Percentiles rank a stretch among this genome's conserved stretches.
These are phyloP conservation scores for Drosophila paulistorum DNA, from an alignment of 1,140 invertebrate genomes.

Conservation along the genomic window DNA sequence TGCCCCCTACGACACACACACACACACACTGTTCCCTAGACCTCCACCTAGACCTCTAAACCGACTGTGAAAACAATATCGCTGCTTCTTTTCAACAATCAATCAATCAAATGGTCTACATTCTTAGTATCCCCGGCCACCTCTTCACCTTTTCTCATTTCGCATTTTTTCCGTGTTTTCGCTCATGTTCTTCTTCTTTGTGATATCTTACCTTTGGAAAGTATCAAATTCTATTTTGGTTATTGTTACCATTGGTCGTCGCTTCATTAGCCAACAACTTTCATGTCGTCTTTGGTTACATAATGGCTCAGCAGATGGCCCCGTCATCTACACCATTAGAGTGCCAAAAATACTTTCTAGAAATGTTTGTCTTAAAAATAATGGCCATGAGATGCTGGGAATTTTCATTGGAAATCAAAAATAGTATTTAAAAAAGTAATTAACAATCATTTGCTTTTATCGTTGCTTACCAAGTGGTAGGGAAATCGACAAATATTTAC, in stretches of 20 bases:
- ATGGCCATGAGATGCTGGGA: neutral
- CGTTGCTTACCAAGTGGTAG: neutral
- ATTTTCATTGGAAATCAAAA: neutral
- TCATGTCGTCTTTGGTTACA: conserved; percentile 72
- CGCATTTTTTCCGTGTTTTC: neutral
- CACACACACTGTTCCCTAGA: conserved; percentile 3
- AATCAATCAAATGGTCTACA: conserved; percentile 64
- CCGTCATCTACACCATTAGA: conserved; percentile 33
- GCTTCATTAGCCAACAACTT: conserved; percentile 71
- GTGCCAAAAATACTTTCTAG: conserved; percentile 72
- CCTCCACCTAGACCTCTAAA: conserved; percentile 40
- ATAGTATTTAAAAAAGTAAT: neutral
- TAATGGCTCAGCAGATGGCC: conserved; percentile 37
- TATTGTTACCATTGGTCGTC: conserved; percentile 17
- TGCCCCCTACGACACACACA: neutral
- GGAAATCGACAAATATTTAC: neutral
- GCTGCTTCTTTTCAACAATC: conserved; percentile 52
- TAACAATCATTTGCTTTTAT: neutral
- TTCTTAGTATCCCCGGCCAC: conserved; percentile 19
- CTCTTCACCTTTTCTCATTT: neutral
- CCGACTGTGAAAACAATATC: conserved; percentile 70
- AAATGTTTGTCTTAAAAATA: conserved; percentile 5
- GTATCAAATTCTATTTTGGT: conserved; percentile 45
- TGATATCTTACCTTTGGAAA: conserved; percentile 31
- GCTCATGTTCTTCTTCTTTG: conserved; percentile 27